Evolutionary conservation across 23 tunicate genomes (phyloP), one percentile per base, ranked within the genome.

Genomic region (Pegea sp.): DNA sequence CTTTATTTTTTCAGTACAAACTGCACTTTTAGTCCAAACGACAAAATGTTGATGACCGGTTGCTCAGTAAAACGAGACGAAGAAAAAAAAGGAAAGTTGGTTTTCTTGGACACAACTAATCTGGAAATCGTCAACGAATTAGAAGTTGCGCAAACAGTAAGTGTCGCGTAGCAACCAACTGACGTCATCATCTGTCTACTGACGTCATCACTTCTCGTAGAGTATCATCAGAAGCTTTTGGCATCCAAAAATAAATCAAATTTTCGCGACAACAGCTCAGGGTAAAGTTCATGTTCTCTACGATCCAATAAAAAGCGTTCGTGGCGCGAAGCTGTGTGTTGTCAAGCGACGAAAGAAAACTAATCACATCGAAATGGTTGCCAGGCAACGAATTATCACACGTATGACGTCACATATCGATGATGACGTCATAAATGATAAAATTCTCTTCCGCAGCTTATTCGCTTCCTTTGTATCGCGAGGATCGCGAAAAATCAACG

Each of bases 191-290:
- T 13, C 21, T 11, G 21, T 50, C 6, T 16, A 50, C 20, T 50
- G 21, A 13, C 22, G 21, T 16, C 55, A 50, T 19, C 21, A 16
- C 21, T 46, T 22, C 19, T 33, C 53, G 28, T 58, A 70, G 76
- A 84, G 95, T 53, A 76, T 70, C 2, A 52, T 77, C 0, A 63
- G 81, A 30, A 63, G 74, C 30, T 29, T 89, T 21, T 89, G 98
- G 98, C 90, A 89, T 62, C 81, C 78, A 34, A 76, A 71, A 49
- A 38, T 89, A 1, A 89, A 89, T 71, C 98, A 89, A 59, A 77
- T 89, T 19, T 58, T 89, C 48, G 75, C 63, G 21, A 86, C 77
- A 56, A 65, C 81, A 0, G 74, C 61, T 22, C 81, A 77, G 24
- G 98, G 98, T 48, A 63, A 71, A 22, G 69, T 69, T 31, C 67